phyloP scores from a whole-genome alignment of 1,140 invertebrate genomes.

The Atopsyche davidsoni region DNA sequence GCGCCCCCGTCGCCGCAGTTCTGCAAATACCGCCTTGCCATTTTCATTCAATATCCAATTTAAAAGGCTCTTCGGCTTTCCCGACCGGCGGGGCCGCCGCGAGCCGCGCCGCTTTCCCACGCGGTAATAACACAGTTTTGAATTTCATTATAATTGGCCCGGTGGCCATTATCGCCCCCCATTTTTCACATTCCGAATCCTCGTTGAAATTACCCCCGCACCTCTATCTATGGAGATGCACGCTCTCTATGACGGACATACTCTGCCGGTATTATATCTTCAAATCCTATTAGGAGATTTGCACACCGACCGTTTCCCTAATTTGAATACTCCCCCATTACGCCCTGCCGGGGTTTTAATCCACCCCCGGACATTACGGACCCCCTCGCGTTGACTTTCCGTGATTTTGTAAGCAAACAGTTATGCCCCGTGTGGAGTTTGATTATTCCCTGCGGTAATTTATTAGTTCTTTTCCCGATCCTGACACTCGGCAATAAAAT shows the following conservation, averaged over 20 bases:
- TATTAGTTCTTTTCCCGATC: too few relatives aligned
- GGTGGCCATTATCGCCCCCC: slow-evolving; percentile 30
- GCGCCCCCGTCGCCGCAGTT: not conserved
- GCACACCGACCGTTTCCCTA: slow-evolving; percentile 31
- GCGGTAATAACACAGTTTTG: slow-evolving; percentile 27
- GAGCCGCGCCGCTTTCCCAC: slow-evolving; percentile 19
- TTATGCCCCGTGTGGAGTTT: too few relatives aligned
- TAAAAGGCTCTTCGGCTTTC: slow-evolving; percentile 11
- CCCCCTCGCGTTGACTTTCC: slow-evolving; percentile 27
- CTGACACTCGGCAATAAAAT: too few relatives aligned
- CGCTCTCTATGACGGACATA: slow-evolving; percentile 26
- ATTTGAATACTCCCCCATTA: slow-evolving; percentile 26
- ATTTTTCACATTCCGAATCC: slow-evolving; percentile 30
- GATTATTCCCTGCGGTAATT: slow-evolving; percentile 1
- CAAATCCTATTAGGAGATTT: slow-evolving; percentile 32
- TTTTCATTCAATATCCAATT: slow-evolving; percentile 18
- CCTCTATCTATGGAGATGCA: slow-evolving; percentile 9
- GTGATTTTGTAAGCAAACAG: slow-evolving; percentile 29
- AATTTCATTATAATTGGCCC: slow-evolving; percentile 32
- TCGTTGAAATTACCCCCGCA: slow-evolving; percentile 25
- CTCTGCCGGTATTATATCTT: slow-evolving; percentile 28
- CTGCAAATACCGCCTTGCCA: not conserved
- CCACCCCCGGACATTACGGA: slow-evolving; percentile 27
- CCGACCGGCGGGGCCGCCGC: slow-evolving; percentile 2
- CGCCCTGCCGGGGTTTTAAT: slow-evolving; percentile 18